phyloP scores from a whole-genome alignment of 30 jellyfish, hydroid and myxozoan genomes.

The Rhopilema esculentum region DNA sequence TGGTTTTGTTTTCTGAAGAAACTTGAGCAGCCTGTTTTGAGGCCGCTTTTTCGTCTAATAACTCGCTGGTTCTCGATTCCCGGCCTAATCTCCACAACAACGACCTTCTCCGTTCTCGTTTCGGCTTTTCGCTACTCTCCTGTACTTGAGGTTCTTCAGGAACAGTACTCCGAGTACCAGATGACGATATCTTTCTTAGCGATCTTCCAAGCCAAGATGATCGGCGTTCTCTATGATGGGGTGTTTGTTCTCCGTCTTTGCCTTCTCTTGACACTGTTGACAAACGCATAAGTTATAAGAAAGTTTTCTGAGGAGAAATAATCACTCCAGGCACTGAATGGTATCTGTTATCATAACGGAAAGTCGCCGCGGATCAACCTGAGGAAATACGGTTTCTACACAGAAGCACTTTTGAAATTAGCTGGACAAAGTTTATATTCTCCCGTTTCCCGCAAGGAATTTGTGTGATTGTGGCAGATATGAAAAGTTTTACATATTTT shows the following conservation, averaged over 20 bases:
- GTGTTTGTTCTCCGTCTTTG: conserved; percentile 8
- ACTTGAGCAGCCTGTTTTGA: not conserved
- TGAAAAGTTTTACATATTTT: not conserved
- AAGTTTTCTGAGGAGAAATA: not conserved
- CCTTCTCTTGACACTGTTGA: conserved; percentile 19
- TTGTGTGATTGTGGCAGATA: conserved; percentile 9
- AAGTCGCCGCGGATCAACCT: conserved; percentile 5
- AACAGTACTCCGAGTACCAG: conserved; percentile 21
- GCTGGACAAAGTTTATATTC: conserved; percentile 50
- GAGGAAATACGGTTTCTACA: not conserved
- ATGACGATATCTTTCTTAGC: conserved; percentile 44
- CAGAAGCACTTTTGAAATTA: conserved; percentile 34
- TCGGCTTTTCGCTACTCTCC: conserved; percentile 60
- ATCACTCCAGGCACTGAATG: conserved; percentile 10
- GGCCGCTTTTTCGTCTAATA: conserved; percentile 1
- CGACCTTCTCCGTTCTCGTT: conserved; percentile 64
- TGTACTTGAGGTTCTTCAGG: conserved; percentile 18
- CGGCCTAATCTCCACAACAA: conserved; percentile 72
- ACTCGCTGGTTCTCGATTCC: conserved; percentile 46
- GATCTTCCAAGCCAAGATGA: conserved; percentile 76
- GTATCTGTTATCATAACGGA: conserved; percentile 43
- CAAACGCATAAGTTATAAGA: not conserved
- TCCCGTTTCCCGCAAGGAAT: conserved; percentile 38
- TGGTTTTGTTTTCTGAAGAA: not conserved
- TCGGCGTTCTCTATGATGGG: conserved; percentile 60